Evolutionary conservation across 2,797 vertebrate genomes (phyloP).

Genomic region (Anas bahamensis): DNA sequence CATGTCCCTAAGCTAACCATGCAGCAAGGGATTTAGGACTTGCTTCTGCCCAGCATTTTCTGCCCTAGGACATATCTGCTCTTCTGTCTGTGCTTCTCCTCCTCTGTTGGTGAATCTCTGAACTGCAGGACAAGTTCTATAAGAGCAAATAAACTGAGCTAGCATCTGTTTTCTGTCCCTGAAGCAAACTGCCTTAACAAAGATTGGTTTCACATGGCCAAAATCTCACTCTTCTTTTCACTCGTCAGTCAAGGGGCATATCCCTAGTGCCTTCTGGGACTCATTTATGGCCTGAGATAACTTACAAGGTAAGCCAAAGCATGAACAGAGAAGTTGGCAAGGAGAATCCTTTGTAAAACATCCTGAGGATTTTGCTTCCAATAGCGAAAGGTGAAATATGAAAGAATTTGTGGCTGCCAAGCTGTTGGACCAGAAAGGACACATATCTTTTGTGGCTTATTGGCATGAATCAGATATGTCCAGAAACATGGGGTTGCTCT

Average conservation of each 20-base stretch:
- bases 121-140: background rate
- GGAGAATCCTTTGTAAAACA: background rate
- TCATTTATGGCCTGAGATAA: background rate
- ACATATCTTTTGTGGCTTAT: background rate
- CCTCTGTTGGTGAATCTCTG: background rate
- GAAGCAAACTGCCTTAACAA: background rate
- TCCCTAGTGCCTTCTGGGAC: background rate
- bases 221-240: background rate
- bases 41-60: background rate
- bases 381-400: accelerated
- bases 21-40: background rate
- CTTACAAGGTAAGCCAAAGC: background rate
- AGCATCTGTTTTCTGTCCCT: background rate
- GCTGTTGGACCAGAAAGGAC: background rate
- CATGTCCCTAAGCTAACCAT: no score
- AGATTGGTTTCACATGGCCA: background rate
- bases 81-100: background rate
- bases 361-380: background rate
- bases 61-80: accelerated
- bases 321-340: background rate
- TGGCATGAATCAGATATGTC: background rate
- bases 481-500: background rate
- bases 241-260: background rate
- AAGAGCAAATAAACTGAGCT: background rate
- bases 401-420: background rate